Conservation (phyloP, 53 echinoderm and acorn worm species). For the Luidia sarsii region DNA sequence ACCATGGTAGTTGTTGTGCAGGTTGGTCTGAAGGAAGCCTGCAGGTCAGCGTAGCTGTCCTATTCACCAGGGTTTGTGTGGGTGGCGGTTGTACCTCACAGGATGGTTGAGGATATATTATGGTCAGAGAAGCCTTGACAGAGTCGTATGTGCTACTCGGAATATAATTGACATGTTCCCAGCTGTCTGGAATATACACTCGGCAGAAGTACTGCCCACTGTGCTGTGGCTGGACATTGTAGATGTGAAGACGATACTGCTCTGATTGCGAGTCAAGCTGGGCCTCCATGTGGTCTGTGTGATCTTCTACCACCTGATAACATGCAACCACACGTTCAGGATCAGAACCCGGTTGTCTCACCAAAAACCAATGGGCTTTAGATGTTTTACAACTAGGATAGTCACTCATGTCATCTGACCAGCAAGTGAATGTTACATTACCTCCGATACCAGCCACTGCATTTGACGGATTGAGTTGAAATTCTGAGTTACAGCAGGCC, state of each 20-base stretch:
- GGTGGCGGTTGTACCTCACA: not conserved
- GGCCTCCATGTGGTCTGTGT: not conserved
- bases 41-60: not conserved
- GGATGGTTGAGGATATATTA: not conserved
- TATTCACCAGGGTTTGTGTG: not conserved
- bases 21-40: not conserved
- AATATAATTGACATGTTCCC: not conserved
- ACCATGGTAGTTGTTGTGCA: not conserved
- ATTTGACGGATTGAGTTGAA: not conserved
- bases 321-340: too few relatives aligned
- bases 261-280: not conserved
- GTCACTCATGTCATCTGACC: not conserved
- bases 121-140: not conserved
- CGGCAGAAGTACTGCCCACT: not conserved
- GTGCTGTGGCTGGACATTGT: not conserved
- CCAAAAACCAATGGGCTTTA: too few relatives aligned
- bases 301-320: not conserved
- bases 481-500: not conserved
- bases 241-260: not conserved
- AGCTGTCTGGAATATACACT: not conserved
- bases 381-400: not conserved
- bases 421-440: not conserved
- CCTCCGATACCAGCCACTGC: not conserved
- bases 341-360: too few relatives aligned
- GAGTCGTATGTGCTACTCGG: too few relatives aligned